A percentile compares a stretch with the other conserved stretches of the same genome.
Conservation (phyloP, 2,797 vertebrate genomes). For the Threskiornis aethiopicus region DNA sequence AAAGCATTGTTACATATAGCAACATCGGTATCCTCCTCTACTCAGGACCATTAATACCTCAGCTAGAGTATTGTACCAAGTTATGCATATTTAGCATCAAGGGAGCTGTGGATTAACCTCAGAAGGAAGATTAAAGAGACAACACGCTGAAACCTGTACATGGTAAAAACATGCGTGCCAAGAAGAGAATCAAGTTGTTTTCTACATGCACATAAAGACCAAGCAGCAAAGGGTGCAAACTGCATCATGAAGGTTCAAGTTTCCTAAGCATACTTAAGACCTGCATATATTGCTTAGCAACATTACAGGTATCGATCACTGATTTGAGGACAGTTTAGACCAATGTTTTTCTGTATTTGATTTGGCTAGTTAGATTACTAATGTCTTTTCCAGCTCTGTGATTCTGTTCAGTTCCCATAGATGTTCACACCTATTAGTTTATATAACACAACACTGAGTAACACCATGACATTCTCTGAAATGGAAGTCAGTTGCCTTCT, state of each 20-base stretch:
- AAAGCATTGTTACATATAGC: background rate
- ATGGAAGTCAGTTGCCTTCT: background rate
- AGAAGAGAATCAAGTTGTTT: background rate
- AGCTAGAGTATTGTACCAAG: background rate
- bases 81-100: background rate
- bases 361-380: background rate
- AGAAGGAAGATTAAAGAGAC: background rate
- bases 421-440: background rate
- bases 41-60: background rate
- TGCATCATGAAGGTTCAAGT: background rate
- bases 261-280: background rate
- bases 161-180: background rate
- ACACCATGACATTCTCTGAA: background rate
- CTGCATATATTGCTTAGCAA: background rate
- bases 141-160: background rate
- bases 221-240: background rate
- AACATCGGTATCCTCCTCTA: background rate
- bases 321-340: background rate
- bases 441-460: background rate
- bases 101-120: background rate
- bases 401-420: background rate
- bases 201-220: background rate
- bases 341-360: background rate
- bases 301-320: background rate
- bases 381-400: background rate